Base-by-base conservation (phyloP, 2,888 invertebrate species). In the Drosophila nr. fundita region DNA sequence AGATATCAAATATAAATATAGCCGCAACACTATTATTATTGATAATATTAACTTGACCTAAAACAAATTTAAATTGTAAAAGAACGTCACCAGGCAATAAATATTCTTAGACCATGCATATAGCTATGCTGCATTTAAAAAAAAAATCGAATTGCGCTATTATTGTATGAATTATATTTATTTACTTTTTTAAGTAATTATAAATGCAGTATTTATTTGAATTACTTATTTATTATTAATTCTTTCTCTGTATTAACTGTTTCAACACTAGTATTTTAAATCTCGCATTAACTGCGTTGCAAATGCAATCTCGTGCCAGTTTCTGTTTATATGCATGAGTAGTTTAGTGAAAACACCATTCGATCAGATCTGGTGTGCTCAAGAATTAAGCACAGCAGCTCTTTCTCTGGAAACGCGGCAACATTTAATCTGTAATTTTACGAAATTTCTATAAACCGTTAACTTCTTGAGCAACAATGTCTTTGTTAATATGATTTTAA, bases 401-500 rank as follows among this genome's bases (percentile, higher is more conserved):
- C 24, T 55, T 71, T 71, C 57, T n/a, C 21, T 52, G 57, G 57
- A 71, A 71, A 48, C n/a, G 18, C 13, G 27, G 34, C 29, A 10
- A 36, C 27, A 42, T 49, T 70, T 55, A 15, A 15, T 36, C 45
- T 42, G 36, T 27, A 40, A 40, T 53, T 50, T 48, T 24, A n/a
- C 5, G 27, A 5, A 55, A 54, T 62, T 76, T 59, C 40, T 50
- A 57, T 15, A 30, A 64, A 34, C 49, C 40, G 48, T 58, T 53
- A 29, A 32, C 15, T 27, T 21, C n/a, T 24, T 30, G 15, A 13
- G 11, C 67, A 62, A 54, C 48, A 36, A 32, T 52, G 54, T 59
- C 15, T 29, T 45, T 68, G 60, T 76, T 87, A 88, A 88, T 88
- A 68, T 53, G 78, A 74, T 87, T 90, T 86, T 88, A 88, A 88